Percentiles rank a stretch among this genome's conserved stretches.
Conservation (phyloP, 2,888 invertebrate species). For the Oscheius sp. region DNA sequence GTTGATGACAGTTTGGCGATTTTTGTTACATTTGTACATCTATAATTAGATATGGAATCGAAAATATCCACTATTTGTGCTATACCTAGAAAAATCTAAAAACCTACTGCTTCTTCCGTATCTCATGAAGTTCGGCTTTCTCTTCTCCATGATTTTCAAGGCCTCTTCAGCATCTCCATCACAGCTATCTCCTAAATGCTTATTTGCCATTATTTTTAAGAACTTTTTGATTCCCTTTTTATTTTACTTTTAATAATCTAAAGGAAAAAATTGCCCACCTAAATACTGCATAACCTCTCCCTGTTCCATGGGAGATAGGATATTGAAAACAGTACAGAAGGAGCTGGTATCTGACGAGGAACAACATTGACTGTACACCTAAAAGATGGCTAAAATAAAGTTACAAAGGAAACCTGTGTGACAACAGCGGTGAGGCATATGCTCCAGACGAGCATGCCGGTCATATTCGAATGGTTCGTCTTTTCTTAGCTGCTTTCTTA, state of each 20-base stretch:
- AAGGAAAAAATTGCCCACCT: constrained; percentile 35
- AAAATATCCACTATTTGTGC: too few species aligned
- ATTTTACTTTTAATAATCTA: not conserved
- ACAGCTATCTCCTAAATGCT: constrained; percentile 60
- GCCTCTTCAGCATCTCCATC: constrained; percentile 59
- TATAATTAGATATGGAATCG: too few species aligned
- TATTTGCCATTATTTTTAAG: not conserved
- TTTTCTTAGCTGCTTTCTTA: not conserved
- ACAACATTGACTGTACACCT: constrained; percentile 60
- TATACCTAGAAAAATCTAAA: not conserved
- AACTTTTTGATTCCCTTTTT: too few species aligned
- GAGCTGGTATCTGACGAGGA: constrained; percentile 45
- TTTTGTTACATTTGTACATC: too few species aligned
- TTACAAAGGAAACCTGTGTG: constrained; percentile 7
- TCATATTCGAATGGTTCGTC: constrained; percentile 14
- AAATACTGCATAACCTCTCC: constrained; percentile 54
- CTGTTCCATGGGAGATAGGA: constrained; percentile 62
- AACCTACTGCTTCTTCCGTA: constrained; percentile 60
- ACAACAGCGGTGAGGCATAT: constrained; percentile 24
- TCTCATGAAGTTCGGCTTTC: constrained; percentile 69
- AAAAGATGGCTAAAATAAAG: not conserved
- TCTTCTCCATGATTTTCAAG: constrained; percentile 62
- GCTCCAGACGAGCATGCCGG: constrained; percentile 23
- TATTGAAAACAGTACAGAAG: constrained; percentile 62
- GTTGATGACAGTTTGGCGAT: not conserved